Evolutionary conservation across 2,113 vertebrate species (phyloP).

Genomic region (Eidolon helvum): DNA sequence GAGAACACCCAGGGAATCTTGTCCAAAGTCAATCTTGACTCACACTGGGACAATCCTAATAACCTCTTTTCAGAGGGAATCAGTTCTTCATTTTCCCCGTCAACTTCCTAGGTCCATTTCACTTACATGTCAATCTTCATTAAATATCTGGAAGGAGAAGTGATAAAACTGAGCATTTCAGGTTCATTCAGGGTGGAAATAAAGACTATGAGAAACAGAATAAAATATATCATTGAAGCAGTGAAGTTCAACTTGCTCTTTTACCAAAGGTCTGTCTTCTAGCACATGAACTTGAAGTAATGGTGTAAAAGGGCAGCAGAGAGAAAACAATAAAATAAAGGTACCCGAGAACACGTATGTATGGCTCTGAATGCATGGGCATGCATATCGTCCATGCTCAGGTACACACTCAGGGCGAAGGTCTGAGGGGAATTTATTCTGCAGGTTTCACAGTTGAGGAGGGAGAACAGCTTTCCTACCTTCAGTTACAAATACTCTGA

Average conservation of each 20-base stretch:
- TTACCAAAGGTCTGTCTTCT: background rate
- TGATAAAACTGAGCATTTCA: background rate
- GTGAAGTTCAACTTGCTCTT: background rate
- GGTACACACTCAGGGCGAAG: no score
- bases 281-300: background rate
- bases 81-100: background rate
- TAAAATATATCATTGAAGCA: background rate
- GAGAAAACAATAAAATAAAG: background rate
- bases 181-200: background rate
- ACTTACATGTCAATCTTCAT: background rate
- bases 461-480: background rate
- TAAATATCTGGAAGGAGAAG: background rate
- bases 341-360: background rate
- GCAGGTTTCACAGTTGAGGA: background rate
- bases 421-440: background rate
- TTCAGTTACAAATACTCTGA: background rate
- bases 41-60: background rate
- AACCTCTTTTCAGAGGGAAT: background rate
- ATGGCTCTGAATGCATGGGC: background rate
- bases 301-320: background rate
- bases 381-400: rapidly evolving
- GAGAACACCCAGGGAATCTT: background rate
- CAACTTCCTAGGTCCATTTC: background rate
- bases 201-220: background rate
- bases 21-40: background rate